Evolutionary conservation across 2,113 vertebrate genomes (phyloP).

Genomic region (Cynocephalus volans): DNA sequence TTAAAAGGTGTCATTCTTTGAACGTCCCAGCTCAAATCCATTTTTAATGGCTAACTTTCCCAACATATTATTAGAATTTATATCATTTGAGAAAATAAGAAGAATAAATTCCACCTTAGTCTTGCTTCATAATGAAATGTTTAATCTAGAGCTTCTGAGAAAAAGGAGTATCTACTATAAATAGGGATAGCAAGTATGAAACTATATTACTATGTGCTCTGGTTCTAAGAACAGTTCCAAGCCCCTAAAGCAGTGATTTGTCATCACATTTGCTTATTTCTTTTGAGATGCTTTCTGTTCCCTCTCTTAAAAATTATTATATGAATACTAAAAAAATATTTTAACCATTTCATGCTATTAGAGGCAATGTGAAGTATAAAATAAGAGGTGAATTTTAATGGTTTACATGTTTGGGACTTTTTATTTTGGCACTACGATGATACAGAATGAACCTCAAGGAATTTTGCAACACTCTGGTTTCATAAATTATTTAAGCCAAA

Average conservation of each 20-base stretch:
- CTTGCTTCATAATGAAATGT: slow-evolving; percentile 41
- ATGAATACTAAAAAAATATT: background rate
- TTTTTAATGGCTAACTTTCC: slow-evolving; percentile 2
- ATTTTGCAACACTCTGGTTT: slow-evolving; percentile 36
- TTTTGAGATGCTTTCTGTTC: background rate
- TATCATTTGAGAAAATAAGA: slow-evolving; percentile 4
- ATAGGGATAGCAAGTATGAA: background rate
- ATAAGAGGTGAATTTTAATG: background rate
- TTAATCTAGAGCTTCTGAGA: background rate
- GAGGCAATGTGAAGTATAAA: background rate
- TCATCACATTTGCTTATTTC: slow-evolving; percentile 15
- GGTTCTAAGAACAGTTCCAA: background rate
- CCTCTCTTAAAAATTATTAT: background rate
- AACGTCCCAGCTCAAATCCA: background rate
- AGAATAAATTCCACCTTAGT: background rate
- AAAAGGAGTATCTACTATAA: background rate
- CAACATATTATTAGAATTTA: background rate
- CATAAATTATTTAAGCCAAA: slow-evolving; percentile 42
- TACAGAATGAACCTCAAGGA: background rate
- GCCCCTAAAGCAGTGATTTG: background rate
- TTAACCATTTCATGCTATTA: background rate
- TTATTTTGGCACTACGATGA: background rate
- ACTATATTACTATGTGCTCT: background rate
- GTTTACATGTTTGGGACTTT: background rate
- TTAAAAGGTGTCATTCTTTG: background rate